phyloP scores from a whole-genome alignment of 2,113 vertebrate genomes.

The Menura novaehollandiae region DNA sequence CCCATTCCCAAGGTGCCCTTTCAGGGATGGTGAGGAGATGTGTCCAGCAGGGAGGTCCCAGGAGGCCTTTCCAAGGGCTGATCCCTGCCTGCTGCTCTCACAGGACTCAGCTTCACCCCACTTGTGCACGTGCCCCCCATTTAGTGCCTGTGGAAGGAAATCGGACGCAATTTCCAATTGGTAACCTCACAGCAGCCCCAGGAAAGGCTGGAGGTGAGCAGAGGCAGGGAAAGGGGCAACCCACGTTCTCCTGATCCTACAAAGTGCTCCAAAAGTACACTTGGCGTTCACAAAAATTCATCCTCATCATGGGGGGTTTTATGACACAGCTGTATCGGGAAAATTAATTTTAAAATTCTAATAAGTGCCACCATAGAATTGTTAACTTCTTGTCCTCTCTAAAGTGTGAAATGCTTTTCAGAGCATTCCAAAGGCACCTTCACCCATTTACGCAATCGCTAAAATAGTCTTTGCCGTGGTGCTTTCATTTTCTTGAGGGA shows the following conservation, averaged over 20 bases:
- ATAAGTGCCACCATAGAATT: conserved; percentile 37
- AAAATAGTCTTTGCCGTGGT: conserved; percentile 21
- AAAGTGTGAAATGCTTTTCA: conserved; percentile 29
- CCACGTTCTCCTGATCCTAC: background rate
- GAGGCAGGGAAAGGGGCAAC: background rate
- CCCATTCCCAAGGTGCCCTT: background rate
- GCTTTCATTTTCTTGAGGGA: conserved; percentile 48
- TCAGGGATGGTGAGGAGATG: background rate
- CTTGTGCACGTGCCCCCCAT: fast-evolving
- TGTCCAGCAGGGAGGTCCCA: background rate
- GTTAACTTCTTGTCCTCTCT: conserved; percentile 6
- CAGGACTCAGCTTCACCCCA: background rate
- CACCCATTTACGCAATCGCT: conserved; percentile 34
- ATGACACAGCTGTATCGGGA: background rate
- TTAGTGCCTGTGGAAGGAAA: background rate
- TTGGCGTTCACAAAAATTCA: background rate
- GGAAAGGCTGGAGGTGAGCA: background rate
- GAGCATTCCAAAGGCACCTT: conserved; percentile 26
- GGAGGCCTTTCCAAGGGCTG: background rate
- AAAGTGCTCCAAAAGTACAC: background rate
- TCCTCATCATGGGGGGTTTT: background rate
- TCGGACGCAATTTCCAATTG: background rate
- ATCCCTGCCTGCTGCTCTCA: background rate
- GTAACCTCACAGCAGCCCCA: background rate
- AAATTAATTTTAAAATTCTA: conserved; percentile 26